A percentile compares a stretch with the other conserved stretches of the same genome.
Evolutionary conservation across 2,888 invertebrate genomes (phyloP).

Genomic region (Macaria liturata): DNA sequence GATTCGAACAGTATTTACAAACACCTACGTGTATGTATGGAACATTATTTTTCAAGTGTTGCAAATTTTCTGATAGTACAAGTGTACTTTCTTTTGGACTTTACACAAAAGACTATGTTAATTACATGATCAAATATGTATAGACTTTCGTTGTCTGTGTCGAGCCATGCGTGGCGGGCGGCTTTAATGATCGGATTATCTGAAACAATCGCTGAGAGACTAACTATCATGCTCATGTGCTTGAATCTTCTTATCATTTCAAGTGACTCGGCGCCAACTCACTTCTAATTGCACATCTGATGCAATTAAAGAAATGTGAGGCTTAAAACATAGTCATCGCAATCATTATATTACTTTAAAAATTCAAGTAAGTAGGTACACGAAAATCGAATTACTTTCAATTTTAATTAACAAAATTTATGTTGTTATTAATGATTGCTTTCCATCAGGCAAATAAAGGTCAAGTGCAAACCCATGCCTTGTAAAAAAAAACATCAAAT

Average conservation of each 20-base stretch:
- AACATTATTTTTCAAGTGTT: too few relatives aligned
- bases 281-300: background rate
- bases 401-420: background rate
- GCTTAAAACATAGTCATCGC: too few relatives aligned
- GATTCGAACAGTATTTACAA: too few relatives aligned
- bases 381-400: background rate
- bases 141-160: slow-evolving; percentile 45
- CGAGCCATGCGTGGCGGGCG: slow-evolving; percentile 44
- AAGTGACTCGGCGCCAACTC: slow-evolving; percentile 2
- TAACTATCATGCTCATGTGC: slow-evolving; percentile 5
- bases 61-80: too few relatives aligned
- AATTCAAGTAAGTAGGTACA: too few relatives aligned
- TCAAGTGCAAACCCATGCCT: too few relatives aligned
- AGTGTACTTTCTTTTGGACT: slow-evolving; percentile 26
- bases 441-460: too few relatives aligned
- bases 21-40: too few relatives aligned
- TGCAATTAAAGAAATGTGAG: too few relatives aligned
- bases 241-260: slow-evolving; percentile 12
- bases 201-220: slow-evolving; percentile 35
- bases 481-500: too few relatives aligned
- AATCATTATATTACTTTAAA: too few relatives aligned
- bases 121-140: slow-evolving; percentile 18
- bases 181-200: slow-evolving; percentile 42
- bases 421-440: too few relatives aligned
- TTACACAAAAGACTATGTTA: slow-evolving; percentile 27